Conservation (phyloP, 2,888 invertebrate species). For the Drosophila pullipes region DNA sequence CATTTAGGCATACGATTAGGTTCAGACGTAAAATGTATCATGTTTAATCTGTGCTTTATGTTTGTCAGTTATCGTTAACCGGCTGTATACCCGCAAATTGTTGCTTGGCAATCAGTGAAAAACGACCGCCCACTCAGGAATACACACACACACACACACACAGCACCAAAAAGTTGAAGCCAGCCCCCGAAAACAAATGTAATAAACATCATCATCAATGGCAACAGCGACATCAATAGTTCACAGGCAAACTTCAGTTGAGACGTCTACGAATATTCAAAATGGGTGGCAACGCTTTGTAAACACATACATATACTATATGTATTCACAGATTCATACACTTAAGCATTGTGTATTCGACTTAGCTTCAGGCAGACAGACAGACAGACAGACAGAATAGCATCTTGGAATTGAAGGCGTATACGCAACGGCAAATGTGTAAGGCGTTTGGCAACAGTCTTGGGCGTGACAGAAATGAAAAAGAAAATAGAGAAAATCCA, state of each 20-base stretch:
- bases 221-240: slow-evolving; percentile 61
- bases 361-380: slow-evolving; percentile 10
- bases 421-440: slow-evolving; percentile 38
- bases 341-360: slow-evolving; percentile 3
- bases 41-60: slow-evolving; percentile 63
- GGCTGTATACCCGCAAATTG: slow-evolving; percentile 46
- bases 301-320: slow-evolving; percentile 2
- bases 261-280: slow-evolving; percentile 46
- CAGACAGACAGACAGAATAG: slow-evolving; percentile 2
- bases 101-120: slow-evolving; percentile 57
- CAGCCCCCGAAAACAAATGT: slow-evolving; percentile 46
- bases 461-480: slow-evolving; percentile 24
- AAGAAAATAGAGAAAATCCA: slow-evolving; percentile 6
- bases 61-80: slow-evolving; percentile 71
- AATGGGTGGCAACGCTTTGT: slow-evolving; percentile 53
- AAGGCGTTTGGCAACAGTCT: slow-evolving; percentile 34
- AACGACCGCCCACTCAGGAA: slow-evolving; percentile 32
- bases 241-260: slow-evolving; percentile 22
- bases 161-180: slow-evolving; percentile 25
- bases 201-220: slow-evolving; percentile 67
- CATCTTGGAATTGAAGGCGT: slow-evolving; percentile 36
- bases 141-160: neutral
- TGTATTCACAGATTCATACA: neutral
- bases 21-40: slow-evolving; percentile 56
- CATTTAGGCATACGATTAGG: slow-evolving; percentile 56